phyloP scores from a whole-genome alignment of 2,113 vertebrate species.

The Syngnathoides biaculeatus region DNA sequence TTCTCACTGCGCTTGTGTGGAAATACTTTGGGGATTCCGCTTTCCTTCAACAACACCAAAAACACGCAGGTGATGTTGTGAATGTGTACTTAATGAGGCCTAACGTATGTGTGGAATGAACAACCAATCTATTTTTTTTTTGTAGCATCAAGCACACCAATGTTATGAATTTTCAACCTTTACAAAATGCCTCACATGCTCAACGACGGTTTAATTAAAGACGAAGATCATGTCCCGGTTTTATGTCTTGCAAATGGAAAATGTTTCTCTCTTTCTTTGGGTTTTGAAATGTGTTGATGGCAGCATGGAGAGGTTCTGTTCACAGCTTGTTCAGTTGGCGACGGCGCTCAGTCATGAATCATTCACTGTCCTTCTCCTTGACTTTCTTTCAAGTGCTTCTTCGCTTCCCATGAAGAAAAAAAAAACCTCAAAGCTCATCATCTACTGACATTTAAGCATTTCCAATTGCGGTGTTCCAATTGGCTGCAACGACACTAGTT shows the following conservation, averaged over 20 bases:
- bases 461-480: not conserved
- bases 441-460: conserved; percentile 2
- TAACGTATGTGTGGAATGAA: not conserved
- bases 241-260: conserved; percentile 2
- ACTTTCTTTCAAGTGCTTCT: not conserved
- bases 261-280: not conserved
- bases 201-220: conserved; percentile 28
- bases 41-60: too few species aligned
- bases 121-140: not conserved
- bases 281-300: not conserved
- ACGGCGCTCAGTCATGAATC: not conserved
- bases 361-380: conserved; percentile 1
- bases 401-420: not conserved
- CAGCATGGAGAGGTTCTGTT: conserved; percentile 9
- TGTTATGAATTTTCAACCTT: conserved; percentile 28
- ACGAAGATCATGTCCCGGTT: conserved; percentile 5
- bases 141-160: not conserved
- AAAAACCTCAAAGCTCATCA: conserved; percentile 6
- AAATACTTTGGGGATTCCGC: too few species aligned
- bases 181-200: conserved; percentile 36
- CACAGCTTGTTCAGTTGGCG: conserved; percentile 6
- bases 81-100: not conserved
- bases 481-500: not conserved
- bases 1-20: too few species aligned
- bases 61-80: not conserved